Conservation (phyloP, 1,140 invertebrate species). For the Drosophila mojavensis region DNA sequence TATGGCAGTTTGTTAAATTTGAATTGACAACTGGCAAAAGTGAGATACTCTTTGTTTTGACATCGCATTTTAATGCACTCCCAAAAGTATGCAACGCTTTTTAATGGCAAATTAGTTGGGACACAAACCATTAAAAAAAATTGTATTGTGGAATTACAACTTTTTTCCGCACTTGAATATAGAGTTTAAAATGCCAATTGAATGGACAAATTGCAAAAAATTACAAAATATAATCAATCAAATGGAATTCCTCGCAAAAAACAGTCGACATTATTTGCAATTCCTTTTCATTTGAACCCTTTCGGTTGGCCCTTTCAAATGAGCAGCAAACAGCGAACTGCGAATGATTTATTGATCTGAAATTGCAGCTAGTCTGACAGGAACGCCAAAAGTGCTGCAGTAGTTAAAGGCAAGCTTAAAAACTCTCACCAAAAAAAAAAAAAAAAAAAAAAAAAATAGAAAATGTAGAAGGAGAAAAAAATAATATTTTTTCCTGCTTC, state of each 20-base stretch:
- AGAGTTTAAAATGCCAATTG: conserved; percentile 2
- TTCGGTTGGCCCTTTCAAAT: conserved; percentile 27
- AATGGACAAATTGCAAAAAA: conserved; percentile 10
- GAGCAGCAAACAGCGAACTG: conserved; percentile 8
- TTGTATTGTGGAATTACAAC: background rate
- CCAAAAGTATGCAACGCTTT: conserved; percentile 41
- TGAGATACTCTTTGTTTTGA: too few species aligned
- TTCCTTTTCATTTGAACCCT: background rate
- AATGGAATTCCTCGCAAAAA: conserved; percentile 13
- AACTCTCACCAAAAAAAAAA: background rate
- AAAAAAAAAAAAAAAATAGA: background rate
- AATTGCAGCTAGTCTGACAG: conserved; percentile 16
- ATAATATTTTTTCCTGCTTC: conserved; percentile 43
- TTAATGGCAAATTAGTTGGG: background rate
- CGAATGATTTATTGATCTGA: conserved; percentile 51
- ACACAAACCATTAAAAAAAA: conserved; percentile 32
- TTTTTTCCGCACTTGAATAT: background rate
- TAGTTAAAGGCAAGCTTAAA: conserved; percentile 1
- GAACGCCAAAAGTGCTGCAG: conserved; percentile 14
- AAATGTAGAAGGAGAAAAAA: background rate
- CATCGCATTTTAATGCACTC: background rate
- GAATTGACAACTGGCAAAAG: conserved; percentile 16
- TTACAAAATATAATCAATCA: conserved; percentile 17
- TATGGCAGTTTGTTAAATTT: conserved; percentile 43
- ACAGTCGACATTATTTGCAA: conserved; percentile 16